Evolutionary conservation across 2,113 vertebrate genomes (phyloP).

Genomic region (Peromyscus polionotus): DNA sequence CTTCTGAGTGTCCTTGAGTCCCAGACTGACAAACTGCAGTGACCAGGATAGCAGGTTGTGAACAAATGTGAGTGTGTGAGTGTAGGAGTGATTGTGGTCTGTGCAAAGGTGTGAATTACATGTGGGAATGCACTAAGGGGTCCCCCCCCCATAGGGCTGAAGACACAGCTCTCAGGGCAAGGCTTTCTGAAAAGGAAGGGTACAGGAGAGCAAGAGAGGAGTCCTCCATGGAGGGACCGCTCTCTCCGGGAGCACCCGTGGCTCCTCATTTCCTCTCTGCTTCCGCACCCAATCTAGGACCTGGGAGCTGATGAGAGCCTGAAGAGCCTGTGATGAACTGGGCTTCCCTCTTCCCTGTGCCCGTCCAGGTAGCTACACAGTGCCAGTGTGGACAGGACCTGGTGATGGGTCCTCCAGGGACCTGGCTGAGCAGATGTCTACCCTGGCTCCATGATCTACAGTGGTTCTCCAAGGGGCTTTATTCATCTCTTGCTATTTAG

Average conservation of each 20-base stretch:
- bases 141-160: fast-evolving
- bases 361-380: background rate
- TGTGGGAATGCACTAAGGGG: fast-evolving
- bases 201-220: background rate
- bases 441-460: background rate
- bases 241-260: too few species aligned
- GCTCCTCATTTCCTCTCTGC: background rate
- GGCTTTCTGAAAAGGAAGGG: background rate
- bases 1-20: background rate
- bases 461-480: background rate
- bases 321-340: background rate
- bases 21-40: background rate
- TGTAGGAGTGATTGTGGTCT: background rate
- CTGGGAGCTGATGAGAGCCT: background rate
- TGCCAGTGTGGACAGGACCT: background rate
- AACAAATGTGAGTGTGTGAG: fast-evolving
- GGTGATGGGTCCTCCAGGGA: background rate
- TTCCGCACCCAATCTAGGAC: background rate
- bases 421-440: background rate
- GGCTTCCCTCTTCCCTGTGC: background rate
- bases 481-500: background rate
- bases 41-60: too few species aligned
- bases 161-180: too few species aligned
- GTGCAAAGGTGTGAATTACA: background rate
- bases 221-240: too few species aligned